Percentiles rank a stretch among this genome's conserved stretches.
Conservation (phyloP, 2,888 invertebrate genomes). For the Calephelis perditalis region DNA sequence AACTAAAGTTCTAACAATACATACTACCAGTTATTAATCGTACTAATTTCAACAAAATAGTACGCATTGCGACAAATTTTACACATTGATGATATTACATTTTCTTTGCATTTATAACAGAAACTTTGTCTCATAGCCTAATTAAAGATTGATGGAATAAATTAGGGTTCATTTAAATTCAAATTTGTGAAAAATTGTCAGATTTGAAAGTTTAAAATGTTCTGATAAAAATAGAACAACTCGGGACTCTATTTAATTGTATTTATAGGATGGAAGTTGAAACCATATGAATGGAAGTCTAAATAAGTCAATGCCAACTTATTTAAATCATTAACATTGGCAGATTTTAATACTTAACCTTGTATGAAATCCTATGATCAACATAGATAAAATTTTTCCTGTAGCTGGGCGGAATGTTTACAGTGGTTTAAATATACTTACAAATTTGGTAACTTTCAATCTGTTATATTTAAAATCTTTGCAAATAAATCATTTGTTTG, state of each 20-base stretch:
- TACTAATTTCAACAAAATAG: neutral
- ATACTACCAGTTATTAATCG: neutral
- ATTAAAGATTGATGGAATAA: neutral
- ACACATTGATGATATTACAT: constrained; percentile 1
- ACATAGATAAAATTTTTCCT: too few relatives aligned
- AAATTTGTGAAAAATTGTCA: neutral
- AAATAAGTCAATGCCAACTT: constrained; percentile 5
- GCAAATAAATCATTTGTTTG: constrained; percentile 4
- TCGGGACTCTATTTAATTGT: neutral
- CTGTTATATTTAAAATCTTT: too few relatives aligned
- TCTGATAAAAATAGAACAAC: neutral
- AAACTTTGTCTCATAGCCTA: neutral
- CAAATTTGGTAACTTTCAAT: too few relatives aligned
- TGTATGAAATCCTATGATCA: constrained; percentile 1
- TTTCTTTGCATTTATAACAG: constrained; percentile 5
- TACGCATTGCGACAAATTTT: constrained; percentile 12
- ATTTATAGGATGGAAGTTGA: neutral
- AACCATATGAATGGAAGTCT: constrained; percentile 3
- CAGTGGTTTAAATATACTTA: too few relatives aligned
- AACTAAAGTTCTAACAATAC: neutral
- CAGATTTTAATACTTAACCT: neutral
- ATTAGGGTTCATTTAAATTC: neutral
- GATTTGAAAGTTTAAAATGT: neutral
- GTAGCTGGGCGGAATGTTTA: neutral
- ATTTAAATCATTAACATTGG: neutral